Evolutionary conservation across 2,113 vertebrate genomes (phyloP), one percentile per base, ranked within the genome.

Genomic region (Porphyrio hochstetteri): DNA sequence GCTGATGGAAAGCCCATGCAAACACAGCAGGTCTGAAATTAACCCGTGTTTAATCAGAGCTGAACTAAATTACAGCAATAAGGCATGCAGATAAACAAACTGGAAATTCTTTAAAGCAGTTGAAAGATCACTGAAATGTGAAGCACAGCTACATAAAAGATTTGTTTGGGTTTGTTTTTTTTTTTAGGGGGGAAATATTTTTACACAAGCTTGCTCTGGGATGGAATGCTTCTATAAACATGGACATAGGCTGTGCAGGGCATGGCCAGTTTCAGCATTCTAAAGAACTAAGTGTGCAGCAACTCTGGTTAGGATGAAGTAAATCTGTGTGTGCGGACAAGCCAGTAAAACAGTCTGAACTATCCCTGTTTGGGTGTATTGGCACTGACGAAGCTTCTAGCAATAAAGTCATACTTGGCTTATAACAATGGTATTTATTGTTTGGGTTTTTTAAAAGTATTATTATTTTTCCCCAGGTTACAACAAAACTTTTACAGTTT

Each of bases 401-500:
- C 35, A 71, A 2, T 83, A 14, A 77, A 77, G 52, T 83, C 38
- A 36, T 87, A 59, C 5, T 55, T 92, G 69, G 29, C 71, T 83
- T 63, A 21, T 79, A 92, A 84, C 65, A 84, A 79, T 82, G 15
- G 20, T 82, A 64, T 94, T 93, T 94, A 89, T 85, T 80, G 46
- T 87, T 92, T 56, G 48, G 28, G 19, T 5, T 44, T 88, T 96
- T 79, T 3, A 7, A 61, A 88, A 81, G 21, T 50, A 44, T 20
- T 82, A 11, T 82, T 87, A 13, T 91, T 88, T 92, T 46, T 89
- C 48, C 65, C 12, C 95, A 99, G 99, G 99, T 83, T 98, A 98
- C 96, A 98, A 97, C 94, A 99, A 98, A 98, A 99, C 98, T 36
- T 99, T 99, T 97, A 98, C 97, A 35, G 97, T 98, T 36, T 95